These are phyloP conservation scores for Drosophila neocordata DNA, from an alignment of 1,140 invertebrate genomes.

Conservation along the genomic window DNA sequence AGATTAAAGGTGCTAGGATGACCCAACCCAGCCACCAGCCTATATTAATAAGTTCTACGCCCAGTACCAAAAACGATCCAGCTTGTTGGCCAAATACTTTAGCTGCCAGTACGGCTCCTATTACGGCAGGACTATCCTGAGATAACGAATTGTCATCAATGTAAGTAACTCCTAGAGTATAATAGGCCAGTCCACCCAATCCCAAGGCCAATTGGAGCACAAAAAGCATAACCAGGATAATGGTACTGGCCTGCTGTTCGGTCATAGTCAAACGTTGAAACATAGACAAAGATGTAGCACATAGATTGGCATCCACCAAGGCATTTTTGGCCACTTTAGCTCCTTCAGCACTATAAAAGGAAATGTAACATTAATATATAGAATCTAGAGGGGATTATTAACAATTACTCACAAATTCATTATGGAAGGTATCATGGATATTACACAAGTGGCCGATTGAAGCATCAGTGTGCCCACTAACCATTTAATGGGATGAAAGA, in stretches of 20 bases:
- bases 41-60: slow-evolving; percentile 56
- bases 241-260: slow-evolving; percentile 51
- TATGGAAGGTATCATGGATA: slow-evolving; percentile 85
- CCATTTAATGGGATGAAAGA: slow-evolving; percentile 85
- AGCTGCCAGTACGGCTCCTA: slow-evolving; percentile 67
- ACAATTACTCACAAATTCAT: slow-evolving; percentile 75
- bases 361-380: background rate
- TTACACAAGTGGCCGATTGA: slow-evolving; percentile 84
- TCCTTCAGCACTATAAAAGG: slow-evolving; percentile 47
- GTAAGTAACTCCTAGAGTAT: slow-evolving; percentile 87
- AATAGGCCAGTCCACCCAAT: slow-evolving; percentile 86
- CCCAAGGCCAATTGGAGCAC: slow-evolving; percentile 85
- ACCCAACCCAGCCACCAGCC: slow-evolving; percentile 86
- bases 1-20: slow-evolving; percentile 84
- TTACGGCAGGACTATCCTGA: slow-evolving; percentile 83
- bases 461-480: slow-evolving; percentile 85
- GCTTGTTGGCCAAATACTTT: slow-evolving; percentile 73
- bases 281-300: slow-evolving; percentile 70
- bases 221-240: slow-evolving; percentile 84
- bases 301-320: slow-evolving; percentile 58
- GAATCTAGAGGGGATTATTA: no score
- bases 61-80: slow-evolving; percentile 75
- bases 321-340: slow-evolving; percentile 41
- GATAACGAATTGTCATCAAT: slow-evolving; percentile 87
- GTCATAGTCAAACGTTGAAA: slow-evolving; percentile 60